Conservation (phyloP, 2,797 vertebrate genomes). For the Melanotaenia nigrans region DNA sequence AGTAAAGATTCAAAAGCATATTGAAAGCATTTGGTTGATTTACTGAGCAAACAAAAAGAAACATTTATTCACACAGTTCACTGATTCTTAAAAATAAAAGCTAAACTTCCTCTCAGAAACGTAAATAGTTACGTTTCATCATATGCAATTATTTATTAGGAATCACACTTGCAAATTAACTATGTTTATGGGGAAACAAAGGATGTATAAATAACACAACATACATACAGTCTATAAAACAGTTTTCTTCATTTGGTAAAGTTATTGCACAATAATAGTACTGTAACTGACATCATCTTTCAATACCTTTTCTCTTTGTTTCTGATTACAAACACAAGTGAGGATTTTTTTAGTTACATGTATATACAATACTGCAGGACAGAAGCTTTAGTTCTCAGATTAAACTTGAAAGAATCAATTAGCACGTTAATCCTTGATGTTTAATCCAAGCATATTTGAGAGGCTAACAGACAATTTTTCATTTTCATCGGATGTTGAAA, state of each 20-base stretch:
- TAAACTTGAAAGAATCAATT: conserved; percentile 24
- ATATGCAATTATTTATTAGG: conserved; percentile 11
- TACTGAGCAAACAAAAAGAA: conserved; percentile 49
- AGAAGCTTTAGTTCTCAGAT: conserved; percentile 2
- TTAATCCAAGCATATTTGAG: conserved; percentile 81
- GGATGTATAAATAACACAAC: conserved; percentile 74
- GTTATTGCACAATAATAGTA: conserved; percentile 22
- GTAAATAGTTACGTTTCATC: conserved; percentile 22
- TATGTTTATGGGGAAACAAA: conserved; percentile 32
- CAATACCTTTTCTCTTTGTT: conserved; percentile 3
- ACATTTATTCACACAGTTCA: conserved; percentile 28
- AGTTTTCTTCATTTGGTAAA: conserved; percentile 13
- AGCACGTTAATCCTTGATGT: conserved; percentile 35
- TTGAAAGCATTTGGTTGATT: conserved; percentile 26
- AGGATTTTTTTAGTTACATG: conserved; percentile 23
- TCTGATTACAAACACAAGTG: conserved; percentile 26
- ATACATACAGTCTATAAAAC: conserved; percentile 54
- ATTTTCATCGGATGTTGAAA: conserved; percentile 49
- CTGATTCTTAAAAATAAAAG: conserved; percentile 13
- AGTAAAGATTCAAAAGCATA: conserved; percentile 9
- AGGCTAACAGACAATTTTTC: conserved; percentile 74
- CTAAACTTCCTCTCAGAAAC: conserved; percentile 28
- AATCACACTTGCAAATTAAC: conserved; percentile 32
- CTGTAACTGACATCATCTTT: conserved; percentile 1
- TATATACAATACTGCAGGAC: conserved; percentile 49